phyloP scores from a whole-genome alignment of 2,888 invertebrate species.

The Aleiodes testaceus region DNA sequence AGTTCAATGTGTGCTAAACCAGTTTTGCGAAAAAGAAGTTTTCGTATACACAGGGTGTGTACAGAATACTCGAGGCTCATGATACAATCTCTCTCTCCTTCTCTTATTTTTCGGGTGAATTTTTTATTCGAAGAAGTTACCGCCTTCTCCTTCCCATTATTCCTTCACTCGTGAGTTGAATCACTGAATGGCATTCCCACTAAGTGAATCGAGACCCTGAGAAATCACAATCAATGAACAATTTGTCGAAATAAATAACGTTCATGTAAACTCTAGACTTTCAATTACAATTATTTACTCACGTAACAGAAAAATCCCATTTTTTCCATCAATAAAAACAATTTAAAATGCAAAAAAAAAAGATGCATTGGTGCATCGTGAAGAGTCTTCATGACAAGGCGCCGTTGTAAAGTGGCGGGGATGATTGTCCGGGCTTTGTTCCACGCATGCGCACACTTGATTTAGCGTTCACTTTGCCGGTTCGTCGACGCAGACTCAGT shows the following conservation, averaged over 20 bases:
- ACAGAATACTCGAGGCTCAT: slow-evolving; percentile 3
- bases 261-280: not conserved
- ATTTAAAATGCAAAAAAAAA: not conserved
- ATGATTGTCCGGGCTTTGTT: slow-evolving; percentile 56
- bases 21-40: slow-evolving; percentile 45
- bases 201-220: slow-evolving; percentile 60
- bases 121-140: slow-evolving; percentile 38
- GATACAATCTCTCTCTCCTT: not conserved
- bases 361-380: not conserved
- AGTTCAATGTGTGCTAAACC: slow-evolving; percentile 49
- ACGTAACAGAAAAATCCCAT: too few relatives aligned
- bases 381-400: slow-evolving; percentile 43
- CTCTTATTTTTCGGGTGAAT: slow-evolving; percentile 54
- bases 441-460: slow-evolving; percentile 68
- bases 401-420: slow-evolving; percentile 54
- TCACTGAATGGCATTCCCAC: slow-evolving; percentile 61
- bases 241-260: slow-evolving; percentile 18
- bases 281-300: not conserved
- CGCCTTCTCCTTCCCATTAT: slow-evolving; percentile 32
- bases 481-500: slow-evolving; percentile 68
- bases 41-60: slow-evolving; percentile 18
- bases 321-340: not conserved
- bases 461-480: slow-evolving; percentile 64
- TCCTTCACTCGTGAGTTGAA: slow-evolving; percentile 46
- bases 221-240: slow-evolving; percentile 43